phyloP scores from a whole-genome alignment of 2,113 vertebrate genomes.

The Clupea harengus region DNA sequence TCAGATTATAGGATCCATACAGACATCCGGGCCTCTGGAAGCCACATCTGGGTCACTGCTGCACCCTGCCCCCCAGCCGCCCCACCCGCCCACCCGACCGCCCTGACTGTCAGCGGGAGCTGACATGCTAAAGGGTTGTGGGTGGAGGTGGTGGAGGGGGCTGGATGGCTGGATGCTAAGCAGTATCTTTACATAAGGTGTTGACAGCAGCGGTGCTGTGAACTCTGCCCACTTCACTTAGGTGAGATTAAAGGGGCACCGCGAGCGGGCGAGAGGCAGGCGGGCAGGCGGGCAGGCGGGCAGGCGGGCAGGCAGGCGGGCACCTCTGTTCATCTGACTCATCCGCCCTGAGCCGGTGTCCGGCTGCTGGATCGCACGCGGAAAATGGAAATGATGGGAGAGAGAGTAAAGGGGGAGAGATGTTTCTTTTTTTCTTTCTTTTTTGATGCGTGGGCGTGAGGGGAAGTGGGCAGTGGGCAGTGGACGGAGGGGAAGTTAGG shows the following conservation, averaged over 20 bases:
- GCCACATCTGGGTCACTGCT: neutral
- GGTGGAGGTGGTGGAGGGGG: no score
- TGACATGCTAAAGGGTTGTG: neutral
- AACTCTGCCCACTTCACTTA: neutral
- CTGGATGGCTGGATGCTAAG: neutral
- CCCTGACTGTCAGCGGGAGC: neutral
- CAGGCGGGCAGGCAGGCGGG: no score
- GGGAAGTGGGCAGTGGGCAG: neutral
- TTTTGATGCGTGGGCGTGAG: neutral
- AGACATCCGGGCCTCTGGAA: neutral
- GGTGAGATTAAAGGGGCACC: neutral
- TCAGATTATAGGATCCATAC: constrained; percentile 12
- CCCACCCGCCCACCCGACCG: no score
- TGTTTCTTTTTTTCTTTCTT: neutral
- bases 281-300: no score
- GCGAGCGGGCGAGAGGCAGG: neutral
- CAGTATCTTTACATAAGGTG: neutral
- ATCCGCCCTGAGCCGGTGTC: neutral
- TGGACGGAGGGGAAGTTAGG: neutral
- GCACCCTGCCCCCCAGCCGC: no score
- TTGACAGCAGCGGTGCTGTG: neutral
- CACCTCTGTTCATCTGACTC: neutral
- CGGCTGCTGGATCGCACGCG: neutral
- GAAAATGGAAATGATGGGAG: neutral
- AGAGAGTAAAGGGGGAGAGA: neutral